A percentile compares a stretch with the other conserved stretches of the same genome.
Evolutionary conservation across 2,113 vertebrate species (phyloP).

Genomic region (Pelodiscus sinensis): DNA sequence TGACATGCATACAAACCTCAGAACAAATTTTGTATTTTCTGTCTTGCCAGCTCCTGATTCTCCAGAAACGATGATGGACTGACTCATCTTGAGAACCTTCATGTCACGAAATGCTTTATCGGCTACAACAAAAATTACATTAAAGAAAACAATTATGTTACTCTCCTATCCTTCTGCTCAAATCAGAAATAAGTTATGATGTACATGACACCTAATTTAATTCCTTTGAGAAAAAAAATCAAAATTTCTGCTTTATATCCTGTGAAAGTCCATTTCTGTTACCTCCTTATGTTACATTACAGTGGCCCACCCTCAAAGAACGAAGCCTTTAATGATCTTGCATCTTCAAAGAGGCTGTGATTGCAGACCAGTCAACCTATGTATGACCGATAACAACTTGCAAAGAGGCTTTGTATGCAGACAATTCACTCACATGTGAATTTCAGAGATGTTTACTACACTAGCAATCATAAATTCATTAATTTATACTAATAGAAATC

Average conservation of each 20-base stretch:
- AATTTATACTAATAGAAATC: too few relatives aligned
- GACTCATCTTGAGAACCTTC: constrained; percentile 97
- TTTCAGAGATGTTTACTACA: background rate
- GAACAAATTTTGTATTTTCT: constrained; percentile 98
- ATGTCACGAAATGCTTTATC: constrained; percentile 98
- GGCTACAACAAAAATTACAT: constrained; percentile 77
- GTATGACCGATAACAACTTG: too few relatives aligned
- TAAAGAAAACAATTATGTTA: background rate
- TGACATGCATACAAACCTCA: constrained; percentile 82
- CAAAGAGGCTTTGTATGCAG: too few relatives aligned
- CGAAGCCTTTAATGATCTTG: background rate
- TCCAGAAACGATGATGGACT: constrained; percentile 97
- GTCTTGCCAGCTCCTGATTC: constrained; percentile 98
- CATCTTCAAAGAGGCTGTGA: background rate
- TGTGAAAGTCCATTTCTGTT: background rate
- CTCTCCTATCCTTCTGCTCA: background rate
- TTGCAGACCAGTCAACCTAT: too few relatives aligned
- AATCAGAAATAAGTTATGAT: background rate
- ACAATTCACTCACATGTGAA: background rate
- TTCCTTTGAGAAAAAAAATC: background rate
- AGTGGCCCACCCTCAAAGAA: background rate
- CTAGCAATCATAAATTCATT: background rate
- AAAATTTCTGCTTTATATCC: background rate
- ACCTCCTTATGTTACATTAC: background rate
- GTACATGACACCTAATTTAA: background rate